These are phyloP conservation scores for Spicauda simplicius DNA, from an alignment of 2,888 invertebrate genomes.

Conservation along the genomic window DNA sequence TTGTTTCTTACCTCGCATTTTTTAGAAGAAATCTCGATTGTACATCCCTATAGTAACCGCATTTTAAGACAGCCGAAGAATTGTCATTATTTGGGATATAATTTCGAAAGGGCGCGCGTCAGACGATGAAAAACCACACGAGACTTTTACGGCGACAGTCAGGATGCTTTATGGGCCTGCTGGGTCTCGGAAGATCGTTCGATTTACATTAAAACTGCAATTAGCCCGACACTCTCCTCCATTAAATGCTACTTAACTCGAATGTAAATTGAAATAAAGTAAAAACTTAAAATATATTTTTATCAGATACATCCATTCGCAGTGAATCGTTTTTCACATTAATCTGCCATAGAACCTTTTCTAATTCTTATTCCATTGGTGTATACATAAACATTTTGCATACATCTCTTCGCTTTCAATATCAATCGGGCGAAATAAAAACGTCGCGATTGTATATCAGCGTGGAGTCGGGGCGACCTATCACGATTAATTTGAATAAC, in stretches of 20 bases:
- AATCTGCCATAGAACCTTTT: conserved; percentile 2
- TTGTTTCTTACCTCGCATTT: not conserved
- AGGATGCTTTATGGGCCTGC: conserved; percentile 68
- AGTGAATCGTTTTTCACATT: conserved; percentile 4
- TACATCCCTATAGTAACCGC: conserved; percentile 34
- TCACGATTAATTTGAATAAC: conserved; percentile 60
- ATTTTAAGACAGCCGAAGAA: conserved; percentile 47
- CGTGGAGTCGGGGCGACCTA: conserved; percentile 49
- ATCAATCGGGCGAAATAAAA: conserved; percentile 48
- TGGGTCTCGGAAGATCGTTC: conserved; percentile 63
- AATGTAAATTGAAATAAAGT: conserved; percentile 14
- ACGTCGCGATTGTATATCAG: conserved; percentile 42
- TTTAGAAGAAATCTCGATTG: not conserved
- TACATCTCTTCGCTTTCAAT: conserved; percentile 50
- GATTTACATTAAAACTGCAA: conserved; percentile 70
- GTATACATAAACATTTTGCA: conserved; percentile 38
- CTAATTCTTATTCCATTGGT: conserved; percentile 29
- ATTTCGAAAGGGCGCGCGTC: conserved; percentile 64
- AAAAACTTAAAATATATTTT: not conserved
- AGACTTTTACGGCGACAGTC: conserved; percentile 75
- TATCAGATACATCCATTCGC: not conserved
- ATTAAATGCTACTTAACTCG: conserved; percentile 28
- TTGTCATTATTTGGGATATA: conserved; percentile 72
- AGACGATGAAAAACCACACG: conserved; percentile 77
- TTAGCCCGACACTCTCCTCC: conserved; percentile 56